These are phyloP conservation scores for Trissolcus basalis DNA, from an alignment of 1,140 invertebrate genomes.

Conservation along the genomic window DNA sequence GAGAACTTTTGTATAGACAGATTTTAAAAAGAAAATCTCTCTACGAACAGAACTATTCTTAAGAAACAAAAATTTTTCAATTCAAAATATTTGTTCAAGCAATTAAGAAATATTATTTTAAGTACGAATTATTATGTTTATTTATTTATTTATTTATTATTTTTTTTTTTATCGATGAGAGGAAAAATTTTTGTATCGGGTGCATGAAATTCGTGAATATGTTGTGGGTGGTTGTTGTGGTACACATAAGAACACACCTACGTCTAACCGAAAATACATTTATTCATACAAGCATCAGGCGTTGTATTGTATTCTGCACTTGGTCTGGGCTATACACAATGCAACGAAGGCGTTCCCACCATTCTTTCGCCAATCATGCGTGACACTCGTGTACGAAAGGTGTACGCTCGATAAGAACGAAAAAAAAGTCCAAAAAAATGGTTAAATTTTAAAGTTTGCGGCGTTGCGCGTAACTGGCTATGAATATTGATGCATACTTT, in stretches of 20 bases:
- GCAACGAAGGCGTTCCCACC: constrained; percentile 65
- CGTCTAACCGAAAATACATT: constrained; percentile 66
- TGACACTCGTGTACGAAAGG: constrained; percentile 56
- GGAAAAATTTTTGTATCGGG: constrained; percentile 14
- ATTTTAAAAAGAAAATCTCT: no score
- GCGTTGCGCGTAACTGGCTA: constrained; percentile 17
- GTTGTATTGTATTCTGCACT: constrained; percentile 68
- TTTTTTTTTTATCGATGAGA: background rate
- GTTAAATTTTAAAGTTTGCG: constrained; percentile 44
- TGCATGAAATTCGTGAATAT: constrained; percentile 31
- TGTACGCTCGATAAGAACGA: constrained; percentile 50
- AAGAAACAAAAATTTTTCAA: no score
- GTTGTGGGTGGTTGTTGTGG: constrained; percentile 50
- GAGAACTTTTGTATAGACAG: constrained; percentile 38
- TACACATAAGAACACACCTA: constrained; percentile 62
- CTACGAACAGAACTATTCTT: no score
- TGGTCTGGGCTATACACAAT: constrained; percentile 62
- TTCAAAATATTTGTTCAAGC: no score
- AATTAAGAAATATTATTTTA: no score
- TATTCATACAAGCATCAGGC: constrained; percentile 65
- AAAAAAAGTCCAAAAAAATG: constrained; percentile 44
- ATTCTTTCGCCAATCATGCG: constrained; percentile 62
- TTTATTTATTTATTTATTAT: no score
- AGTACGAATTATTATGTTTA: no score
- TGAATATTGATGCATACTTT: constrained; percentile 35